Base-by-base conservation (phyloP, 92 coral and sea anemone genomes). In the Bergia puertoricense region DNA sequence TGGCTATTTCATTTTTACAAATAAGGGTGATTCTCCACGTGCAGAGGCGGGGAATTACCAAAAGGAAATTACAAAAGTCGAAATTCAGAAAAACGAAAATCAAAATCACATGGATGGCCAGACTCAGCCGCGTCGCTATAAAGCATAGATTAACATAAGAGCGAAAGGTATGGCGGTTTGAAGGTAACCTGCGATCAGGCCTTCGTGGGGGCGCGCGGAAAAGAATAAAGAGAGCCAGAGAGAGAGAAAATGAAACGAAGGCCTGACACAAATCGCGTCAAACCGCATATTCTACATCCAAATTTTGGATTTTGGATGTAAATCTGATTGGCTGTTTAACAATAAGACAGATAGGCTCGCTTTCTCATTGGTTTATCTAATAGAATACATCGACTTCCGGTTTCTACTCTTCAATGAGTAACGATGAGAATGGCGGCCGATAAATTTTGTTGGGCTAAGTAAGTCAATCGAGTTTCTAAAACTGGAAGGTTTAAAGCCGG, bases 181-280 rank as follows among this genome's bases (percentile, higher is more conserved):
- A n/a, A n/a, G n/a, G 30, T 69, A 69, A 69, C 74, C 76, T 72
- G 76, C 76, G 42, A 72, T 72, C 76, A 72, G 76, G 76, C 76
- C 76, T 72, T 72, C 40, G 76, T n/a, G 76, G 43, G 8, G 76
- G 76, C 38, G 76, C 76, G 80, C 80, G 80, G 8, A 76, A 38
- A 76, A 76, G 8, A 38, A 76, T 14, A n/a, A 76, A 76, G 82
- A 45, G 82, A 81, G 85, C 45, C 44, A 76, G 50, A n/a, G 82
- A 79, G 40, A 56, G 82, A 39, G 82, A 62, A 8, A 75, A 62
- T 44, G 65, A 75, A 42, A 83, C 45, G 87, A 59, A 62, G 71
- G 87, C 87, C 87, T 83, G 87, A 83, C 87, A 83, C 87, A 83
- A 30, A 67, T 83, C 51, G 72, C 75, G 87, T 83, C 45, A 36